phyloP scores from a whole-genome alignment of 1,140 invertebrate genomes.

The Pomphorhynchus laevis region DNA sequence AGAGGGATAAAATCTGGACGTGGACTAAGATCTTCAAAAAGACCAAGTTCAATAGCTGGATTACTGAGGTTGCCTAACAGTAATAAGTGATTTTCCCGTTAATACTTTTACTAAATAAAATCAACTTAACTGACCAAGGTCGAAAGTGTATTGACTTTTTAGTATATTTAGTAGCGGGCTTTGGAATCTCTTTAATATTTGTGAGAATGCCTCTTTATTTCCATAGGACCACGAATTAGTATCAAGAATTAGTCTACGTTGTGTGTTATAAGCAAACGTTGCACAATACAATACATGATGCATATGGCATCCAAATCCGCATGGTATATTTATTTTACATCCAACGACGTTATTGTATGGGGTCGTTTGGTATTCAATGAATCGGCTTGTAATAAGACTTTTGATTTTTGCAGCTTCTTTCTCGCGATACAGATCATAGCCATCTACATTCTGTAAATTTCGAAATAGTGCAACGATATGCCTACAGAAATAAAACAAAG shows the following conservation, averaged over 20 bases:
- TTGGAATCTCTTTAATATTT: too few relatives aligned
- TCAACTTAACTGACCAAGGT: slow-evolving; percentile 16
- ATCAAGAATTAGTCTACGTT: slow-evolving; percentile 60
- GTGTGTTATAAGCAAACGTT: slow-evolving; percentile 62
- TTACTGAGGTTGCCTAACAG: slow-evolving; percentile 26
- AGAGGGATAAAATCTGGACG: slow-evolving; percentile 57
- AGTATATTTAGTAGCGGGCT: too few relatives aligned
- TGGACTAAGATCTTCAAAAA: slow-evolving; percentile 58
- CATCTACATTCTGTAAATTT: too few relatives aligned
- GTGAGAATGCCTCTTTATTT: slow-evolving; percentile 53
- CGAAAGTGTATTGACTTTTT: too few relatives aligned
- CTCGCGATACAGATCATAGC: too few relatives aligned
- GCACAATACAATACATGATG: slow-evolving; percentile 89
- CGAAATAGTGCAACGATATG: too few relatives aligned
- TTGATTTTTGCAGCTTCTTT: too few relatives aligned
- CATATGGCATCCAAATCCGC: slow-evolving; percentile 72
- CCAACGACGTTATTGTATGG: too few relatives aligned
- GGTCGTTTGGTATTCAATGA: too few relatives aligned
- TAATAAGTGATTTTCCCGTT: slow-evolving; percentile 10
- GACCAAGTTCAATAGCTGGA: slow-evolving; percentile 43
- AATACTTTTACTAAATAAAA: not conserved
- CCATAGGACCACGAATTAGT: slow-evolving; percentile 66
- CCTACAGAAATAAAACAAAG: too few relatives aligned
- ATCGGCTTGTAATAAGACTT: too few relatives aligned
- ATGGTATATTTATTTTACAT: slow-evolving; percentile 90